A percentile compares a stretch with the other conserved stretches of the same genome.
phyloP scores from a whole-genome alignment of 2,113 vertebrate genomes.

The Podilymbus podiceps region DNA sequence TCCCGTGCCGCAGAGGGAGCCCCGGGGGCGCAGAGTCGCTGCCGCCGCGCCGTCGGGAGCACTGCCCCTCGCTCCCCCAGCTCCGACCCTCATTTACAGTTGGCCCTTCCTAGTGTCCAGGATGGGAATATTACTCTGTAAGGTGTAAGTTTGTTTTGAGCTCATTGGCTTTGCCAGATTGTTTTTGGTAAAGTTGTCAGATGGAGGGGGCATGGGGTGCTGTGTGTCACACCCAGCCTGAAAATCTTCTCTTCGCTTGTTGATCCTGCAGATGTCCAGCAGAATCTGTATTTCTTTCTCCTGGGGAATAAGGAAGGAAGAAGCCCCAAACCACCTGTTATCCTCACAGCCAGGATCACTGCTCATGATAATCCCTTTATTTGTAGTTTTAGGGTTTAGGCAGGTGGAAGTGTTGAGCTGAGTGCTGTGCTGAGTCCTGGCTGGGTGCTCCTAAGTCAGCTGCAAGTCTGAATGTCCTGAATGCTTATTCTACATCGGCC shows the following conservation, averaged over 20 bases:
- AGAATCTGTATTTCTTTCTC: background rate
- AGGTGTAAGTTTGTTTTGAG: background rate
- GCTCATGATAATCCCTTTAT: background rate
- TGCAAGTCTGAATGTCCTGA: background rate
- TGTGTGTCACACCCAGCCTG: background rate
- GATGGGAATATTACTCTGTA: rapidly evolving
- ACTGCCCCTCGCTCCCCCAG: background rate
- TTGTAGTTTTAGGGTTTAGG: background rate
- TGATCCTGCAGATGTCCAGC: background rate
- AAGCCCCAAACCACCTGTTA: background rate
- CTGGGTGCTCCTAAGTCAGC: background rate
- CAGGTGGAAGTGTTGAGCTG: background rate
- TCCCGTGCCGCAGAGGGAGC: background rate
- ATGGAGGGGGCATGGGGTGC: background rate
- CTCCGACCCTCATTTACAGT: background rate
- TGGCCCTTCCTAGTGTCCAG: background rate
- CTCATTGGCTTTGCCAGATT: background rate
- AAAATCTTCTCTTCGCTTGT: background rate
- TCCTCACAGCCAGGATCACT: background rate
- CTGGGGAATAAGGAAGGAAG: background rate
- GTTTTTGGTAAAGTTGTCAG: background rate
- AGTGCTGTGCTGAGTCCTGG: rapidly evolving
- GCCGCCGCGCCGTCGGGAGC: rapidly evolving
- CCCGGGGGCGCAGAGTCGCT: background rate
- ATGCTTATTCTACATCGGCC: background rate